Evolutionary conservation across 2,113 vertebrate genomes (phyloP).

Genomic region (Sorex araneus): DNA sequence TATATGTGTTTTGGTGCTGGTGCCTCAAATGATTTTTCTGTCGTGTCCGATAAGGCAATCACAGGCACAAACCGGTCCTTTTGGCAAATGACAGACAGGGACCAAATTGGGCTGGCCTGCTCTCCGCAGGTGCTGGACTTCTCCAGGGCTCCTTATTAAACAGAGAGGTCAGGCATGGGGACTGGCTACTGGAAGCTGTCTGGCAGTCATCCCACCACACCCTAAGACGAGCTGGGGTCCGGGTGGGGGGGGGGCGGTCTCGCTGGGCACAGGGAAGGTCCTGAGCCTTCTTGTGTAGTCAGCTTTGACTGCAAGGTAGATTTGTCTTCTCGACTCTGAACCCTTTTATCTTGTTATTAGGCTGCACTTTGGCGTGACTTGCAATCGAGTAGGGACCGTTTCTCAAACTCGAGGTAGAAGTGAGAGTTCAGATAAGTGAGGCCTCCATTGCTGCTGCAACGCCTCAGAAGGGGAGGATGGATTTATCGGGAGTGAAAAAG

Average conservation of each 20-base stretch:
- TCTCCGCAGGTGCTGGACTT: neutral
- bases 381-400: conserved; percentile 85
- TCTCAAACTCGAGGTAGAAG: conserved; percentile 86
- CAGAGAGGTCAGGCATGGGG: no score
- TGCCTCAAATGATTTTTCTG: conserved; percentile 41
- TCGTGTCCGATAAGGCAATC: neutral
- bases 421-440: conserved; percentile 87
- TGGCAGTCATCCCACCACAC: neutral
- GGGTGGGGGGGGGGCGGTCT: neutral
- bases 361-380: conserved; percentile 87
- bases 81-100: neutral
- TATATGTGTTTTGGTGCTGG: conserved; percentile 27
- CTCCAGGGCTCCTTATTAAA: neutral
- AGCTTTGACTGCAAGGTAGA: conserved; percentile 67
- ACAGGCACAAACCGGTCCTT: neutral
- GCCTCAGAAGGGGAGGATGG: conserved; percentile 85
- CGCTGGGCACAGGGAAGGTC: neutral
- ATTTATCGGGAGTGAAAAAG: conserved; percentile 89
- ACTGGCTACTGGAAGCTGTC: no score
- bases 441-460: conserved; percentile 84
- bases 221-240: neutral
- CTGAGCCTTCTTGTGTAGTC: conserved; percentile 14
- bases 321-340: conserved; percentile 81
- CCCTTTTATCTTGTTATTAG: conserved; percentile 86
- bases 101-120: neutral